phyloP scores from a whole-genome alignment of 2,797 vertebrate genomes.

The Atherinosoma microstoma region DNA sequence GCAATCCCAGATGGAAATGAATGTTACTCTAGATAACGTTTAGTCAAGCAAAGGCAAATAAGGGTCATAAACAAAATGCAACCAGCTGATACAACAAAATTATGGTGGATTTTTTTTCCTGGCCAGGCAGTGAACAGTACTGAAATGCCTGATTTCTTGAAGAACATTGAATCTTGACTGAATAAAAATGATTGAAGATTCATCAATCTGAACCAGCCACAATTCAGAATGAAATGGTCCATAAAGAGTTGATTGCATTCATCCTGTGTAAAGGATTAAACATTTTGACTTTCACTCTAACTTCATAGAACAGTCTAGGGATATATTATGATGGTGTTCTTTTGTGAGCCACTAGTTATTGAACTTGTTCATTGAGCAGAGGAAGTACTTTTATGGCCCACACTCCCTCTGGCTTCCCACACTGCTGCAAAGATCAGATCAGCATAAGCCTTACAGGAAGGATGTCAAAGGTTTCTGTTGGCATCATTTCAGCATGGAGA shows the following conservation, averaged over 20 bases:
- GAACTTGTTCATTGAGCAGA: slow-evolving; percentile 38
- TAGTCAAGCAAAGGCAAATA: too few species aligned
- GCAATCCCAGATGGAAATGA: too few species aligned
- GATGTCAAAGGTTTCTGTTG: slow-evolving; percentile 30
- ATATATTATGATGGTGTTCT: slow-evolving; percentile 5
- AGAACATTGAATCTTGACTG: too few species aligned
- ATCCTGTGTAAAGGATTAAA: background rate
- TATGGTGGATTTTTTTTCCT: too few species aligned
- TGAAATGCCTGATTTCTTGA: too few species aligned
- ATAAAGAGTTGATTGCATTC: background rate
- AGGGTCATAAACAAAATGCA: too few species aligned
- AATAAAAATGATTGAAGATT: too few species aligned
- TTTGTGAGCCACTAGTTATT: slow-evolving; percentile 28
- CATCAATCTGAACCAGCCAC: too few species aligned
- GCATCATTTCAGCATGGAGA: slow-evolving; percentile 38
- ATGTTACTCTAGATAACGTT: too few species aligned
- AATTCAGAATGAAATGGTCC: background rate
- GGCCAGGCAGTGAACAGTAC: too few species aligned
- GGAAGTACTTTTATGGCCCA: slow-evolving; percentile 39
- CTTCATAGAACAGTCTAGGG: background rate
- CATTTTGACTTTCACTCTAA: background rate
- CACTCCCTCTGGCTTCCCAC: slow-evolving; percentile 45
- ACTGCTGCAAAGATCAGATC: slow-evolving; percentile 15
- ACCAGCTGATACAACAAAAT: too few species aligned
- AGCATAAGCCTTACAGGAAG: slow-evolving; percentile 38